Conservation (phyloP, 2,888 invertebrate species). For the Mystacides longicornis region DNA sequence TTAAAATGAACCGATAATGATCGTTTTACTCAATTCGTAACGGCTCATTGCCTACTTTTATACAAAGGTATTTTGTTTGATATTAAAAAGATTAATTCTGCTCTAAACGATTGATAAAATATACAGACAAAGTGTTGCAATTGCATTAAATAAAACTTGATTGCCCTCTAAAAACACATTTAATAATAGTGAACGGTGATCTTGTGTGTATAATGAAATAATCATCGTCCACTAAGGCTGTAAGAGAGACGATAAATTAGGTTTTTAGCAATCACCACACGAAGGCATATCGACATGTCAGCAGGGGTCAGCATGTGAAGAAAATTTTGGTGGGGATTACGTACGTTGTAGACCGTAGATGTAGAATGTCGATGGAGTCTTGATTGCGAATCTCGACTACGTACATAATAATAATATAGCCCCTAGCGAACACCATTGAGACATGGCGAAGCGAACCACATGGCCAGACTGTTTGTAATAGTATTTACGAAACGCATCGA, state of each 20-base stretch:
- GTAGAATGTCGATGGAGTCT: too few species aligned
- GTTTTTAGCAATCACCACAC: slow-evolving; percentile 3
- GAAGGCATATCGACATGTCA: slow-evolving; percentile 11
- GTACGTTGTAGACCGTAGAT: too few species aligned
- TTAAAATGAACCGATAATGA: too few species aligned
- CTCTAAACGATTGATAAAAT: neutral
- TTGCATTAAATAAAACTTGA: slow-evolving; percentile 5
- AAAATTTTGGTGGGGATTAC: too few species aligned
- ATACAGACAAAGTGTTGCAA: slow-evolving; percentile 2
- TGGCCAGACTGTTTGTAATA: too few species aligned
- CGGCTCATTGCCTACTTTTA: neutral
- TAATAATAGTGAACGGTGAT: neutral
- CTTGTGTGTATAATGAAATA: neutral
- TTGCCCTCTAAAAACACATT: neutral
- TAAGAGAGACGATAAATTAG: slow-evolving; percentile 1
- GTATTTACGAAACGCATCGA: too few species aligned
- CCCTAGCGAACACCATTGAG: too few species aligned
- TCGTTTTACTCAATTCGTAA: neutral
- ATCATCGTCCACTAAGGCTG: neutral
- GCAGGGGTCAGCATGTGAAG: neutral
- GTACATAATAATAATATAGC: too few species aligned
- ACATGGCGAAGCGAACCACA: too few species aligned
- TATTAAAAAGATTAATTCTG: too few species aligned
- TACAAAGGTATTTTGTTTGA: neutral
- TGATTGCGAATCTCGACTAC: too few species aligned